These are phyloP conservation scores for Sarcophaga subvicina DNA, from an alignment of 2,888 invertebrate species.

Conservation along the genomic window DNA sequence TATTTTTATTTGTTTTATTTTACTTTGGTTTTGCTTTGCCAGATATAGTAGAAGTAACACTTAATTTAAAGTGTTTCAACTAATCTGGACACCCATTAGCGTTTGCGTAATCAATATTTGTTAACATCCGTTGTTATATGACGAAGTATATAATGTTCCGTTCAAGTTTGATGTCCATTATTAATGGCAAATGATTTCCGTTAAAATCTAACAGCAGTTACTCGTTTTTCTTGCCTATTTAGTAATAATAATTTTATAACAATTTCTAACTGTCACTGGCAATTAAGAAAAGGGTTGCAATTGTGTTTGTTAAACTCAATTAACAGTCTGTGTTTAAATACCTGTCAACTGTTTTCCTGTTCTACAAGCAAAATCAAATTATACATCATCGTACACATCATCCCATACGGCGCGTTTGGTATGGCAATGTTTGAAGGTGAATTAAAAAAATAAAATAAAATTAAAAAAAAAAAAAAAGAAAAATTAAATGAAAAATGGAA, in stretches of 20 bases:
- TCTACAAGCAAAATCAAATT: background rate
- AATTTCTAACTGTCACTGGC: background rate
- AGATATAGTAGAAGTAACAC: too few relatives aligned
- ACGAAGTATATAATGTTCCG: too few relatives aligned
- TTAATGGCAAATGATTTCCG: background rate
- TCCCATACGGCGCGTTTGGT: background rate
- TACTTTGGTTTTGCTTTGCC: too few relatives aligned
- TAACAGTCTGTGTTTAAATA: slow-evolving; percentile 49
- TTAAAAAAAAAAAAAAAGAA: too few relatives aligned
- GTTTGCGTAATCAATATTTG: too few relatives aligned
- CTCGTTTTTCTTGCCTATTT: background rate
- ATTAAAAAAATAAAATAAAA: background rate
- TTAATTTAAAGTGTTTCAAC: too few relatives aligned
- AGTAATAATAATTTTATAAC: background rate
- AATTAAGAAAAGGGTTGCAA: background rate
- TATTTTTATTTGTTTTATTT: too few relatives aligned
- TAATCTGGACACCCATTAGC: too few relatives aligned
- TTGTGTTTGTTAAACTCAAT: slow-evolving; percentile 14
- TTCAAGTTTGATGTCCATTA: too few relatives aligned
- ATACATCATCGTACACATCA: background rate
- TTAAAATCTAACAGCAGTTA: background rate
- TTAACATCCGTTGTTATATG: too few relatives aligned
- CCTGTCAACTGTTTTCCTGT: slow-evolving; percentile 39
- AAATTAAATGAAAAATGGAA: background rate
- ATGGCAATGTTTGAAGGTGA: background rate